Conservation (phyloP, 2,797 vertebrate genomes). For the Hippopotamyrus pictus region DNA sequence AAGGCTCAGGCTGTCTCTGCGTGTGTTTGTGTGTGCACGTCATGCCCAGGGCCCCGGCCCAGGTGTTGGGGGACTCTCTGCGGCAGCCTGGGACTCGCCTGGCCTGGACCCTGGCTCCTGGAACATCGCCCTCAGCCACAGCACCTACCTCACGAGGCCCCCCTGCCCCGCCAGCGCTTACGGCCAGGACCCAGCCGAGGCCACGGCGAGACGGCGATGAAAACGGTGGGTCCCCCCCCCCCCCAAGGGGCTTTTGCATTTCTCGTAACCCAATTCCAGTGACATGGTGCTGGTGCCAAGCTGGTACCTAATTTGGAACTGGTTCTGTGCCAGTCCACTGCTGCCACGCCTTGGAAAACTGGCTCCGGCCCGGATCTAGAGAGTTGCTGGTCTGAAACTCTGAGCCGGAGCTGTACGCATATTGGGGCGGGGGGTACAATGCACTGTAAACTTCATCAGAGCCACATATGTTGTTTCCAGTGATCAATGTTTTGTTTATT, state of each 20-base stretch:
- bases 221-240: constrained; percentile 39
- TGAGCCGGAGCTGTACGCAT: background rate
- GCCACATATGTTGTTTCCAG: background rate
- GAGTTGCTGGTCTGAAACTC: background rate
- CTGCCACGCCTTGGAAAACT: background rate
- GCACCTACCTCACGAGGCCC: constrained; percentile 66
- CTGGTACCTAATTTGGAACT: background rate
- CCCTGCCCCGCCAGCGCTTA: constrained; percentile 57
- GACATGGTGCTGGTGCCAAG: background rate
- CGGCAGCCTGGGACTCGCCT: constrained; percentile 80
- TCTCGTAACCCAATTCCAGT: background rate
- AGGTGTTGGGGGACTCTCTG: constrained; percentile 63
- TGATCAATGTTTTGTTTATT: background rate
- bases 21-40: constrained; percentile 20
- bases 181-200: constrained; percentile 57
- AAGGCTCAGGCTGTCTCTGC: constrained; percentile 33
- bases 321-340: background rate
- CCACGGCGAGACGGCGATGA: constrained; percentile 71
- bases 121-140: constrained; percentile 67
- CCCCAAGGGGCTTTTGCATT: background rate
- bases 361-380: background rate
- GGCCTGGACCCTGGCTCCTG: constrained; percentile 78
- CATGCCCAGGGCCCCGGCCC: constrained; percentile 49
- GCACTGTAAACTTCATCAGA: background rate
- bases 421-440: background rate